Conservation (phyloP, 92 coral and sea anemone genomes). For the Muricea muricata region DNA sequence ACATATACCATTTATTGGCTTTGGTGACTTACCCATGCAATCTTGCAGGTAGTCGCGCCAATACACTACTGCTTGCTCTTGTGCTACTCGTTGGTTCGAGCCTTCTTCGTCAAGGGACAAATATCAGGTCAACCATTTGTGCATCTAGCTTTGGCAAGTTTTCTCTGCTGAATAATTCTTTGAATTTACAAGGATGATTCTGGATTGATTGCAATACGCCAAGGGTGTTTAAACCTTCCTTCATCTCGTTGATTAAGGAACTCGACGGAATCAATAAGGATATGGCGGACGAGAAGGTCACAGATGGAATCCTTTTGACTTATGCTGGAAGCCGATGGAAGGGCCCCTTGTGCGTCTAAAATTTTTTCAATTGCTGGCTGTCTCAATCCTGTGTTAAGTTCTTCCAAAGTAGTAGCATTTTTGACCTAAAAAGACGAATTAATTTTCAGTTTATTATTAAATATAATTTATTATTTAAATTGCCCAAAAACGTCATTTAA, state of each 20-base stretch:
- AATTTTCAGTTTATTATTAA: neutral
- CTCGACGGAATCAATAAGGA: neutral
- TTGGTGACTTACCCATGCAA: slow-evolving; percentile 1
- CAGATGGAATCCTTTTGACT: neutral
- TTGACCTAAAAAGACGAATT: neutral
- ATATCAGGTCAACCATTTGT: neutral
- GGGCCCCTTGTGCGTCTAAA: slow-evolving; percentile 13
- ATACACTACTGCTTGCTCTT: slow-evolving; percentile 30
- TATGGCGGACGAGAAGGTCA: neutral
- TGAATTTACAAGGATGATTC: neutral
- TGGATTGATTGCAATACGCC: neutral
- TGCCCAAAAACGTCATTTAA: neutral
- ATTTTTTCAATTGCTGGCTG: neutral
- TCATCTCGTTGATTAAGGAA: neutral
- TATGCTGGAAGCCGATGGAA: neutral
- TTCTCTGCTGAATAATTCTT: neutral
- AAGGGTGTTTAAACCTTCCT: neutral
- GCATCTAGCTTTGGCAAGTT: neutral
- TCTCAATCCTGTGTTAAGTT: neutral
- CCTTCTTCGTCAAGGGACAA: slow-evolving; percentile 27
- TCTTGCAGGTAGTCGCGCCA: slow-evolving; percentile 34
- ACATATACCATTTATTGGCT: no score
- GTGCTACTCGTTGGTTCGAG: neutral
- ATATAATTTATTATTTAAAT: neutral
- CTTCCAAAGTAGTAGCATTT: neutral